These are phyloP conservation scores for Halictus quadricinctus DNA, from an alignment of 2,888 invertebrate species.

Conservation along the genomic window DNA sequence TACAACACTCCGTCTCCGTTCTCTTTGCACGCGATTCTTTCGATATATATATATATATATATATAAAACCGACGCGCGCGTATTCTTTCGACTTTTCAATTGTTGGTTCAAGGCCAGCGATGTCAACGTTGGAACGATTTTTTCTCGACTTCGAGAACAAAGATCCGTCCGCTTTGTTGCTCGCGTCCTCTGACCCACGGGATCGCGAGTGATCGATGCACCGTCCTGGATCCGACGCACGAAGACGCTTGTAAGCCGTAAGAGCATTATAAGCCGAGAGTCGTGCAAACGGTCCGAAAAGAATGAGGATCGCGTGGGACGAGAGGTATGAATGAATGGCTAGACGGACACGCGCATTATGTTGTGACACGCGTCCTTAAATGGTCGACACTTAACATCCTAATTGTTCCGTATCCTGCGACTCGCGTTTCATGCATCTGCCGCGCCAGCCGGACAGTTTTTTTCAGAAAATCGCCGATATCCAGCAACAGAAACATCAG, in stretches of 20 bases:
- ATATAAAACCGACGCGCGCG: background rate
- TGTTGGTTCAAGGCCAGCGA: background rate
- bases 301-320: constrained; percentile 62
- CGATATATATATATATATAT: background rate
- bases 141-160: constrained; percentile 9
- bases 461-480: background rate
- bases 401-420: constrained; percentile 57
- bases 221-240: constrained; percentile 38
- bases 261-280: constrained; percentile 69
- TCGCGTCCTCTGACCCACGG: constrained; percentile 21
- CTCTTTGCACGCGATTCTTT: background rate
- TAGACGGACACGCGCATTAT: constrained; percentile 59
- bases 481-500: background rate
- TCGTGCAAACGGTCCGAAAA: constrained; percentile 58
- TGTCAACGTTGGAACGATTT: background rate
- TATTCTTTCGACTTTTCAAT: background rate
- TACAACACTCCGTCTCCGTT: background rate
- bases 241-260: constrained; percentile 67
- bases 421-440: constrained; percentile 12
- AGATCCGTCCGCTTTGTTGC: constrained; percentile 3
- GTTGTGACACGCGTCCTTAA: constrained; percentile 61
- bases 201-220: constrained; percentile 55
- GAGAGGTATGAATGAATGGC: constrained; percentile 57
- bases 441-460: background rate
- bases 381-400: constrained; percentile 60